Evolutionary conservation across 1,140 invertebrate genomes (phyloP).

Genomic region (Colletes gigas): DNA sequence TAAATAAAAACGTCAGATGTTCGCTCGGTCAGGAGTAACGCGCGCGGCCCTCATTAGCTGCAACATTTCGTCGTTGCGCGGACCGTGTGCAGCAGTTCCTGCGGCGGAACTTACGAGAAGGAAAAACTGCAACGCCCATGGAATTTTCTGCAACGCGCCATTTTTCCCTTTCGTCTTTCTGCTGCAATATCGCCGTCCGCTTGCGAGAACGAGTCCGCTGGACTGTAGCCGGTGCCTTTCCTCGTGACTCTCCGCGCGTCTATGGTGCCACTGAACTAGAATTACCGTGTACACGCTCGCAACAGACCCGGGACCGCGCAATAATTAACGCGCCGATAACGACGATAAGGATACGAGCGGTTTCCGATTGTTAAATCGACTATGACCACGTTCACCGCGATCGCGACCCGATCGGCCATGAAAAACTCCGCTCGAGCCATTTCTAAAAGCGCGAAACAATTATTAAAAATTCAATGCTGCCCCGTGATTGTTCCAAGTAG

Average conservation of each 20-base stretch:
- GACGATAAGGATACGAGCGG: not conserved
- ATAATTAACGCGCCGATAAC: constrained; percentile 37
- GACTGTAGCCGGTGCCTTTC: not conserved
- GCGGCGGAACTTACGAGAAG: not conserved
- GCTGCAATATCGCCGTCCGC: constrained; percentile 18
- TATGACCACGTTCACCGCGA: not conserved
- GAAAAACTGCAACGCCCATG: not conserved
- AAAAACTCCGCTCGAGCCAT: not conserved
- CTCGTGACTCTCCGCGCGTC: constrained; percentile 2
- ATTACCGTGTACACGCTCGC: not conserved
- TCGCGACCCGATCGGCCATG: not conserved
- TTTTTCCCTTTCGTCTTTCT: constrained; percentile 18
- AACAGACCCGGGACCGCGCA: not conserved
- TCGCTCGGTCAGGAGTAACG: not conserved
- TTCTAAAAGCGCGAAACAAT: not conserved
- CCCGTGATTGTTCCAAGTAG: no score
- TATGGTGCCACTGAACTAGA: constrained; percentile 29
- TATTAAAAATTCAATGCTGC: not conserved
- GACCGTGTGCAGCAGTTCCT: not conserved
- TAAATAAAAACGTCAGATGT: not conserved
- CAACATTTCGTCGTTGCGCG: not conserved
- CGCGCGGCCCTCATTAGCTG: not conserved
- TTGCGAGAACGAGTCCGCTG: constrained; percentile 15
- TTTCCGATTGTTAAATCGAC: constrained; percentile 7
- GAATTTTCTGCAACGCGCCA: constrained; percentile 13